Conservation (phyloP, 2,797 vertebrate species). For the Eurystomus glaucurus region DNA sequence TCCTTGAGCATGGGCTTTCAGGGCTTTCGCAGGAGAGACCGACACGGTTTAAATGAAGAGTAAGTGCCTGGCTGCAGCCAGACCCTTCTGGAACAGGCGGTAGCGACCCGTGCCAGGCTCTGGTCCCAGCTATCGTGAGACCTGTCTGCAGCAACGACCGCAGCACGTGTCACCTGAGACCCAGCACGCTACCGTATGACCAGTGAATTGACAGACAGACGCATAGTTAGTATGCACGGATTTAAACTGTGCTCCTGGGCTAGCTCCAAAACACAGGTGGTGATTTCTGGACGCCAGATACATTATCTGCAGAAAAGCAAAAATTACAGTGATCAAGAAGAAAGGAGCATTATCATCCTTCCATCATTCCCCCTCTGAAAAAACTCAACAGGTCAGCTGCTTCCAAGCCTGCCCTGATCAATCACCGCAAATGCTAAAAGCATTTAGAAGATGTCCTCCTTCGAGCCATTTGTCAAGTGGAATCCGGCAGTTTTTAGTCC, state of each 20-base stretch:
- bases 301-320: constrained; percentile 5
- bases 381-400: constrained; percentile 37
- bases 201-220: neutral
- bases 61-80: neutral
- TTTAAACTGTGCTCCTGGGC: constrained; percentile 21
- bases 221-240: neutral
- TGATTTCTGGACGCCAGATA: constrained; percentile 31
- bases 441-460: neutral
- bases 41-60: neutral
- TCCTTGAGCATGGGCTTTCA: fast-evolving
- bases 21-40: neutral
- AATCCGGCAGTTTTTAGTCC: constrained; percentile 59
- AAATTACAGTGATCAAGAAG: constrained; percentile 39
- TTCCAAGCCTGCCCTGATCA: constrained; percentile 47
- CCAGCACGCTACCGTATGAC: neutral
- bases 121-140: neutral
- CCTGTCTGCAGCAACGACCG: neutral
- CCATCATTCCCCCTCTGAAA: constrained; percentile 30
- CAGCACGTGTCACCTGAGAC: neutral
- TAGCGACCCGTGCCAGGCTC: neutral
- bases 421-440: constrained; percentile 47
- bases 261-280: constrained; percentile 56
- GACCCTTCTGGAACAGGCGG: neutral
- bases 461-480: constrained; percentile 64
- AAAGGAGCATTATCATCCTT: neutral